Evolutionary conservation across 2,888 invertebrate species (phyloP).

Genomic region (Drosophila stalkeri): DNA sequence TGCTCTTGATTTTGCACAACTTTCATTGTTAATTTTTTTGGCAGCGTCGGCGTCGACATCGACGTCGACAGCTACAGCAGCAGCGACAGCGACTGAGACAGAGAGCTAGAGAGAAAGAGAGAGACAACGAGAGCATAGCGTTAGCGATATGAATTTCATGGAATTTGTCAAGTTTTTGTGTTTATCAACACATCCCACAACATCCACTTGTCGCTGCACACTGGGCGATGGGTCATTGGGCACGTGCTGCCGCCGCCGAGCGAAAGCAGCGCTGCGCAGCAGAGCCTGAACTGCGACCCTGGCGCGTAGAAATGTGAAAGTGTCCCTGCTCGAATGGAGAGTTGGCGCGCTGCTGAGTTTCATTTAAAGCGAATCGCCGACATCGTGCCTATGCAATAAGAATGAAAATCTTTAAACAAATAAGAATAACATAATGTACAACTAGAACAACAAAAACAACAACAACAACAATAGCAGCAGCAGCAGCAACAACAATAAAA

Average conservation of each 20-base stretch:
- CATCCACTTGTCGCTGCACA: slow-evolving; percentile 24
- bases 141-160: slow-evolving; percentile 54
- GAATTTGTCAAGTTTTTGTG: slow-evolving; percentile 49
- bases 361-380: slow-evolving; percentile 48
- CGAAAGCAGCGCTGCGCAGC: slow-evolving; percentile 36
- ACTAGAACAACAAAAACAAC: background rate
- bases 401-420: slow-evolving; percentile 6
- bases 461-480: slow-evolving; percentile 13
- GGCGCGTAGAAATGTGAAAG: slow-evolving; percentile 47
- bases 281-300: slow-evolving; percentile 32
- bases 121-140: slow-evolving; percentile 11
- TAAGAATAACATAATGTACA: background rate
- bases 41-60: slow-evolving; percentile 1
- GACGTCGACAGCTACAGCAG: background rate
- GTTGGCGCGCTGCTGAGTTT: slow-evolving; percentile 24
- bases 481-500: slow-evolving; percentile 12
- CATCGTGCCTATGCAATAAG: slow-evolving; percentile 13
- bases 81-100: background rate
- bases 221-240: slow-evolving; percentile 14
- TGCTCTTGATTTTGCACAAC: slow-evolving; percentile 19
- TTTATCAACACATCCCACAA: slow-evolving; percentile 52
- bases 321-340: slow-evolving; percentile 35
- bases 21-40: slow-evolving; percentile 32
- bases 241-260: slow-evolving; percentile 46
- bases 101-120: slow-evolving; percentile 2